These are phyloP conservation scores for Speoplatyrhinus poulsoni DNA, from an alignment of 2,113 vertebrate genomes.

Conservation along the genomic window DNA sequence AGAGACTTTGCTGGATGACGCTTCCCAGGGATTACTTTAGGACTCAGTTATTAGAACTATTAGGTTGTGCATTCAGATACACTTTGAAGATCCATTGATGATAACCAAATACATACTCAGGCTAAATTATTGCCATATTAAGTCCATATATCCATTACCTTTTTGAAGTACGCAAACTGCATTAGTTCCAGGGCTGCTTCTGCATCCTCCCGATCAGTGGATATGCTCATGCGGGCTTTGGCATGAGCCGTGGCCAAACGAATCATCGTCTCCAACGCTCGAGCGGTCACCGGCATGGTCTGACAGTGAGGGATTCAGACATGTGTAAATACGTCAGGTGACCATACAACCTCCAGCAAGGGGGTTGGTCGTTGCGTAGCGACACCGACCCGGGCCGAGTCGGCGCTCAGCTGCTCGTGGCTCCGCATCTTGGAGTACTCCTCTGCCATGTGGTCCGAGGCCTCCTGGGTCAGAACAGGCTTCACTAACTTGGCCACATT, in stretches of 20 bases:
- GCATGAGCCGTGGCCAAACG: slow-evolving; percentile 67
- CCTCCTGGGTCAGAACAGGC: slow-evolving; percentile 59
- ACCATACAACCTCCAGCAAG: neutral
- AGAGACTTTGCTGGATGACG: neutral
- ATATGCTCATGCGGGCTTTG: slow-evolving; percentile 67
- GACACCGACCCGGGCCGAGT: slow-evolving; percentile 51
- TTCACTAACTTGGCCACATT: slow-evolving; percentile 65
- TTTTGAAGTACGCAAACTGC: slow-evolving; percentile 66
- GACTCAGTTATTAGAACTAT: neutral
- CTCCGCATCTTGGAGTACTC: slow-evolving; percentile 64
- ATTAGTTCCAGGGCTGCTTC: slow-evolving; percentile 66
- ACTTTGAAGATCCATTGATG: too few species aligned
- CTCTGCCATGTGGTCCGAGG: slow-evolving; percentile 62
- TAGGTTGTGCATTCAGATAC: neutral
- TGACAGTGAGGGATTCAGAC: slow-evolving; percentile 30
- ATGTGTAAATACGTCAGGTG: neutral
- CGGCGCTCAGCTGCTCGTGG: slow-evolving; percentile 61
- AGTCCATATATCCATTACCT: slow-evolving; percentile 23
- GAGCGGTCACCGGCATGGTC: slow-evolving; percentile 64
- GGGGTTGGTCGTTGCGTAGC: neutral
- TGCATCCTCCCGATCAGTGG: slow-evolving; percentile 58
- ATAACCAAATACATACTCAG: too few species aligned
- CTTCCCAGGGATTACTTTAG: neutral
- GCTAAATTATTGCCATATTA: too few species aligned
- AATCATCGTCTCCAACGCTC: slow-evolving; percentile 67